Evolutionary conservation across 2,888 invertebrate genomes (phyloP), one percentile per base, ranked within the genome.

Genomic region (Thera obeliscata): DNA sequence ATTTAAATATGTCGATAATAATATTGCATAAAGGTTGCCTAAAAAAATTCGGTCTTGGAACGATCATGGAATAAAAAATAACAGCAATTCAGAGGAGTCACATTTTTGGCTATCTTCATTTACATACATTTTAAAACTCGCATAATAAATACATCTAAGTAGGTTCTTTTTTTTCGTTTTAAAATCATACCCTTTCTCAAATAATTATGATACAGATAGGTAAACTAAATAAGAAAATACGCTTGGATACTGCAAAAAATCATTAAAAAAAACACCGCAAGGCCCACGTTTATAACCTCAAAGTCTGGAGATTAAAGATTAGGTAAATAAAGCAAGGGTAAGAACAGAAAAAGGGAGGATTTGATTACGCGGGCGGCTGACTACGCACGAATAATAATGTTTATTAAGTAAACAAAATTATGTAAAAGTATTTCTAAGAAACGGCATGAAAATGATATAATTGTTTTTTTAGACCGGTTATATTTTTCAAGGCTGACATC

Each of bases 331-430:
- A 72, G 66, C 71, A 74, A 62, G 61, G 64, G 64, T 70, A 69
- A 70, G 66, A 74, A 75, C 72, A 74, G 71, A 73, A 70, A 75
- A 75, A 71, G 71, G 74, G 74, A 71, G 72, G 74, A 69, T 74
- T 76, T 74, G 69, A 76, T 76, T 71, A 73, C 70, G 64, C 36
- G 50, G 61, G 72, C 70, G 68, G 68, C 67, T 64, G 69, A 70
- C 64, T 59, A 69, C 62, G 64, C 62, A 65, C 68, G 54, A 70
- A 74, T 70, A 36, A 70, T 75, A 73, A 74, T 74, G 68, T 69
- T 70, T 66, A 69, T 64, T 67, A 43, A 43, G 43, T 43, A 70
- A 59, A 69, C 62, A 65, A 70, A 69, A 69, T 65, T 65, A 64
- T 61, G 49, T 61, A 66, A 70, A 69, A 65, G 36, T 52, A 35